Conservation (phyloP, 1,140 invertebrate species). For the Cotesia chilonis region DNA sequence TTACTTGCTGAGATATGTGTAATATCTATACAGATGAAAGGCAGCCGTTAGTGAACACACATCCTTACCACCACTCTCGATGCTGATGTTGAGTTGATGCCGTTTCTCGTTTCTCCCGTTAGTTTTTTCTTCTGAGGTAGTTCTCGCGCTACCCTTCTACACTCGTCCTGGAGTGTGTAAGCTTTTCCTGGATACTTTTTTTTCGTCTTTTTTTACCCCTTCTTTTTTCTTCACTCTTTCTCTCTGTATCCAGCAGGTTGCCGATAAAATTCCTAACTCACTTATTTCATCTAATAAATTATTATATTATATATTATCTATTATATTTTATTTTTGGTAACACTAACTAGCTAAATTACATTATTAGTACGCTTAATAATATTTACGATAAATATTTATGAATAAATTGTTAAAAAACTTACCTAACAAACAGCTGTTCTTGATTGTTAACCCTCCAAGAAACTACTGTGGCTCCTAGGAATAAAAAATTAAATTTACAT, state of each 20-base stretch:
- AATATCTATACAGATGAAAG: slow-evolving; percentile 37
- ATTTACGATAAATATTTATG: background rate
- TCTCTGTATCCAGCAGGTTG: background rate
- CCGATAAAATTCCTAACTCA: slow-evolving; percentile 2
- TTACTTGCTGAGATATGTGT: slow-evolving; percentile 2
- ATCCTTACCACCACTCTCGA: no score
- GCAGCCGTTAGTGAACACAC: slow-evolving; percentile 48
- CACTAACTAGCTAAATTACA: no score
- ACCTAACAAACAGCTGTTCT: slow-evolving; percentile 94
- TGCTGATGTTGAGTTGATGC: slow-evolving; percentile 11
- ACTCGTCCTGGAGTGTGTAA: background rate
- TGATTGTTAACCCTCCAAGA: slow-evolving; percentile 95
- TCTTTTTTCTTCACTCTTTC: background rate
- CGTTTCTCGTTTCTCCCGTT: slow-evolving; percentile 27
- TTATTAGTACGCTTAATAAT: background rate
- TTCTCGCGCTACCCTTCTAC: slow-evolving; percentile 35
- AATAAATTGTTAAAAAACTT: slow-evolving; percentile 53
- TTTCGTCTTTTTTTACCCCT: background rate
- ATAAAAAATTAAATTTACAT: slow-evolving; percentile 40
- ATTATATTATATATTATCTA: no score
- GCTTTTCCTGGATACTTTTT: slow-evolving; percentile 13
- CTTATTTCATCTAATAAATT: no score
- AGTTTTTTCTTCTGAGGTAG: slow-evolving; percentile 25
- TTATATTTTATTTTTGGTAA: background rate
- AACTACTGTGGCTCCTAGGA: slow-evolving; percentile 89